Evolutionary conservation across 2,888 invertebrate species (phyloP), one percentile per base, ranked within the genome.

Genomic region (Clepsis dumicolana): DNA sequence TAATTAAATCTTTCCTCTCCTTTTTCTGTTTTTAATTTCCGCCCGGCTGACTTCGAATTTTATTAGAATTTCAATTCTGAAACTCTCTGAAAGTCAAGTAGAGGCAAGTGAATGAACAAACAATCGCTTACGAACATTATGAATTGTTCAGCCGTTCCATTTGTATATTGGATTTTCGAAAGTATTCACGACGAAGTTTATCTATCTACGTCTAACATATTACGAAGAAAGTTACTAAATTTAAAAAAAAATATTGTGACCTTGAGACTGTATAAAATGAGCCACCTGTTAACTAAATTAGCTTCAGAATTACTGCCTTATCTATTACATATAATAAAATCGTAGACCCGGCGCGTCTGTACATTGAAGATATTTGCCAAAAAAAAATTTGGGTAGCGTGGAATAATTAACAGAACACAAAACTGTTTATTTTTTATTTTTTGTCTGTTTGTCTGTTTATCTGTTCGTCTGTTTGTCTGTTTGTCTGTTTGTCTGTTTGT

Each of bases 21-120:
- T 75, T 73, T 74, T 75, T 73, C 72, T 78, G 75, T 80, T 82
- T 81, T 82, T 78, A 78, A 79, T 79, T 81, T 82, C 75, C 77
- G 71, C 65, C 64, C 71, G 74, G 72, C 73, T 75, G 75, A 70
- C 67, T 75, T 73, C 73, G 71, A 74, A 72, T 83, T 83, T 82
- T 84, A 84, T 80, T 81, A 80, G 74, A 82, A 81, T 80, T 80
- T 73, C 76, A 80, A 82, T 84, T 77, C 75, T 65, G 67, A 71
- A 75, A 72, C 65, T 70, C 61, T 35, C 50, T 63, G 70, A 67
- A 70, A 67, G 65, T 60, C 69, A 74, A 73, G 77, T 71, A 69
- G 70, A 74, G 71, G 68, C 44, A 70, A 63, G 70, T 68, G 64
- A 71, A 57, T 57, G 65, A 75, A 63, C 70, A 76, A 74, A 74